These are phyloP conservation scores for Stegodyphus dumicola DNA, from an alignment of 1,140 invertebrate genomes.

Conservation along the genomic window DNA sequence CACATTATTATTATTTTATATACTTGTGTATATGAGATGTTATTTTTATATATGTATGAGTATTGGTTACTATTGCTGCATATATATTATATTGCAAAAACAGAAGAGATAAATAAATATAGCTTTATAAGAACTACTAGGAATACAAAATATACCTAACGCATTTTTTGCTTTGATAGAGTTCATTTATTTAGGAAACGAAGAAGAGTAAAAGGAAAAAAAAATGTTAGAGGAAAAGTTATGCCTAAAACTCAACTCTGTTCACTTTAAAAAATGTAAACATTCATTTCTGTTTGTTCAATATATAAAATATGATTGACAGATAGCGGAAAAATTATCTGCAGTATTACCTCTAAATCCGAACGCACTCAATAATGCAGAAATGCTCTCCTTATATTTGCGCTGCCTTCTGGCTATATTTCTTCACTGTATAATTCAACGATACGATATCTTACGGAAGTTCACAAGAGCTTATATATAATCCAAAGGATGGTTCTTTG, in stretches of 20 bases:
- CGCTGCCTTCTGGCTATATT: not conserved
- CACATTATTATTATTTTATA: too few species aligned
- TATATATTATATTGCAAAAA: too few species aligned
- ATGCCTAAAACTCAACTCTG: not conserved
- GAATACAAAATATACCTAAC: too few species aligned
- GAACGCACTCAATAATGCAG: not conserved
- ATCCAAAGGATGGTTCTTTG: not conserved
- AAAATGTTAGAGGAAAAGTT: not conserved
- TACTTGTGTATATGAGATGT: too few species aligned
- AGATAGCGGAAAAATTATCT: not conserved
- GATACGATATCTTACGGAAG: not conserved
- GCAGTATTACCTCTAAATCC: not conserved
- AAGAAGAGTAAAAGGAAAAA: not conserved
- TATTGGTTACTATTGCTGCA: too few species aligned
- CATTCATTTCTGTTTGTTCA: not conserved
- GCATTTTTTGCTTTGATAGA: too few species aligned
- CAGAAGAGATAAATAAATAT: too few species aligned
- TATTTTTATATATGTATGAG: too few species aligned
- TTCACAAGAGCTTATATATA: not conserved
- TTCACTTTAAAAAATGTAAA: not conserved
- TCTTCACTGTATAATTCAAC: not conserved
- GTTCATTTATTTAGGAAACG: too few species aligned
- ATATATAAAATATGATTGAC: not conserved
- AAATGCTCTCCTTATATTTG: not conserved
- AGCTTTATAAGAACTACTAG: too few species aligned